A percentile compares a stretch with the other conserved stretches of the same genome.
These are phyloP conservation scores for Drosophila paranaensis DNA, from an alignment of 2,888 invertebrate species.

Conservation along the genomic window DNA sequence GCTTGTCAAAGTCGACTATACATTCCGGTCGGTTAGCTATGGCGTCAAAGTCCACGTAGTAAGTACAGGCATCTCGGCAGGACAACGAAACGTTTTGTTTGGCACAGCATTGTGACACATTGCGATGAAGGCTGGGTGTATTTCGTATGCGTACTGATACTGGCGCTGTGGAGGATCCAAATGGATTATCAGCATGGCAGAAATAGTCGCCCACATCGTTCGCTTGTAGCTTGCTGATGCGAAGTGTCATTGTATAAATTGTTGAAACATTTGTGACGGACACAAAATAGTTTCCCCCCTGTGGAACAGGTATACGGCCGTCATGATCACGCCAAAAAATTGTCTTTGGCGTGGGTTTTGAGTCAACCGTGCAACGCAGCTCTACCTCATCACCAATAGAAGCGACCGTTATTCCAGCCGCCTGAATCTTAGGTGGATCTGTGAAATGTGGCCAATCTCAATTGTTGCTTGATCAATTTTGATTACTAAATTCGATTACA, in stretches of 20 bases:
- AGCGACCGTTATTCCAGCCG: conserved; percentile 91
- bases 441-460: conserved; percentile 1
- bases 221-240: conserved; percentile 89
- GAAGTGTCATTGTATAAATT: conserved; percentile 90
- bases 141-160: conserved; percentile 90
- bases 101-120: conserved; percentile 93
- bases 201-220: conserved; percentile 92
- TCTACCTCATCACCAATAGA: conserved; percentile 91
- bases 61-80: conserved; percentile 93
- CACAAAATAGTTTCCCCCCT: conserved; percentile 91
- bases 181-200: conserved; percentile 93
- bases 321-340: conserved; percentile 93
- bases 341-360: conserved; percentile 92
- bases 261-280: conserved; percentile 87
- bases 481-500: background rate
- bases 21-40: conserved; percentile 93
- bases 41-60: conserved; percentile 92
- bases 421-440: conserved; percentile 92
- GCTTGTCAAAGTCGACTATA: conserved; percentile 92
- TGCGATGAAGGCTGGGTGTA: conserved; percentile 87
- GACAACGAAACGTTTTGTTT: conserved; percentile 91
- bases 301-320: conserved; percentile 90
- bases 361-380: conserved; percentile 91
- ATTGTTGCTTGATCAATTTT: background rate
- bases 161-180: conserved; percentile 90